These are phyloP conservation scores for Thomomys bottae DNA, from an alignment of 2,113 vertebrate genomes.

Conservation along the genomic window DNA sequence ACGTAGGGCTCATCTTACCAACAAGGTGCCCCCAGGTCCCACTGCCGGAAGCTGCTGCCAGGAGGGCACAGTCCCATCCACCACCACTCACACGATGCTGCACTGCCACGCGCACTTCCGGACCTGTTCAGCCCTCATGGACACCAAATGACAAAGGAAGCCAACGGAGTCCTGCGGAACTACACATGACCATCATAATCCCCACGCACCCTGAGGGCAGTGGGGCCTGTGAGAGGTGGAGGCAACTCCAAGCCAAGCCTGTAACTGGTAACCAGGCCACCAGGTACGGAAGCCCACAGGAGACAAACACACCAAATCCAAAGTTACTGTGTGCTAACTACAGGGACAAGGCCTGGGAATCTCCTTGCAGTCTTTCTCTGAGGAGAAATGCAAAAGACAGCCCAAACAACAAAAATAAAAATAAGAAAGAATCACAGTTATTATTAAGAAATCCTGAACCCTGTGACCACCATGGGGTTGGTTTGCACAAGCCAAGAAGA, in stretches of 20 bases:
- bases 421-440: background rate
- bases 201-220: background rate
- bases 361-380: background rate
- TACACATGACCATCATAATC: too few species aligned
- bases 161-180: too few species aligned
- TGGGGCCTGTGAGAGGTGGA: background rate
- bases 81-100: background rate
- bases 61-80: too few species aligned
- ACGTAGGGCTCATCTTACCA: too few species aligned
- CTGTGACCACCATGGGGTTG: slow-evolving; percentile 32
- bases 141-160: background rate
- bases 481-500: slow-evolving; percentile 38
- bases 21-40: too few species aligned
- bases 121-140: background rate
- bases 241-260: background rate
- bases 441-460: background rate
- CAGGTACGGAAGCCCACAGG: background rate
- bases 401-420: background rate
- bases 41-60: too few species aligned
- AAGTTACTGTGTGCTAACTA: background rate
- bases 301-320: slow-evolving; percentile 6
- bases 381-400: slow-evolving; percentile 38
- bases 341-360: background rate
- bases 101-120: background rate
- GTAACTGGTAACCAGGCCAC: background rate